phyloP scores from a whole-genome alignment of 2,888 invertebrate genomes.

The Seladonia tumulorum region DNA sequence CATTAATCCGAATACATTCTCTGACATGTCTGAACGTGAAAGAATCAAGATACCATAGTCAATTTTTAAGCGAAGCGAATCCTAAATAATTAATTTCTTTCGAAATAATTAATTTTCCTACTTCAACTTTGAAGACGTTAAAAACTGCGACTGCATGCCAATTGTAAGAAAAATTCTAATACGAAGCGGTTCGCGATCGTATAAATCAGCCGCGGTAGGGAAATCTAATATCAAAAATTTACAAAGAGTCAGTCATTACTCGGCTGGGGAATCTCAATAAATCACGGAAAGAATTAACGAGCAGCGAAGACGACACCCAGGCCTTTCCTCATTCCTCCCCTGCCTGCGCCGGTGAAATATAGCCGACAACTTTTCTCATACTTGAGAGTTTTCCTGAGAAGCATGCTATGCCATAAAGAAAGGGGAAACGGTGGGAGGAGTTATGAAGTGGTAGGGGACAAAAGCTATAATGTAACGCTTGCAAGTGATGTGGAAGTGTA shows the following conservation, averaged over 20 bases:
- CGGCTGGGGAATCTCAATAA: slow-evolving; percentile 78
- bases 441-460: slow-evolving; percentile 64
- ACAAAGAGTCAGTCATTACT: slow-evolving; percentile 78
- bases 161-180: neutral
- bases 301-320: slow-evolving; percentile 81
- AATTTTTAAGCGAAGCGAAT: too few species aligned
- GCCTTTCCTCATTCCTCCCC: slow-evolving; percentile 66
- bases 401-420: slow-evolving; percentile 37
- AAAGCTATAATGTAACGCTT: slow-evolving; percentile 61
- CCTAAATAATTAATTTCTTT: neutral
- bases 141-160: neutral
- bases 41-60: too few species aligned
- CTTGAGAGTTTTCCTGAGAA: slow-evolving; percentile 76
- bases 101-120: neutral
- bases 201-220: slow-evolving; percentile 37
- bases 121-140: neutral
- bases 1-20: too few species aligned
- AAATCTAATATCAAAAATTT: slow-evolving; percentile 79
- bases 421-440: slow-evolving; percentile 46
- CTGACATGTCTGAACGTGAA: too few species aligned
- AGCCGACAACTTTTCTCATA: slow-evolving; percentile 81
- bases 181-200: neutral
- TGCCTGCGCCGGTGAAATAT: slow-evolving; percentile 77
- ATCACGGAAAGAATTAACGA: slow-evolving; percentile 82
- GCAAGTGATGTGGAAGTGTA: slow-evolving; percentile 41